Evolutionary conservation across 1,140 invertebrate species (phyloP).

Genomic region (Propsilocerus akamusi): DNA sequence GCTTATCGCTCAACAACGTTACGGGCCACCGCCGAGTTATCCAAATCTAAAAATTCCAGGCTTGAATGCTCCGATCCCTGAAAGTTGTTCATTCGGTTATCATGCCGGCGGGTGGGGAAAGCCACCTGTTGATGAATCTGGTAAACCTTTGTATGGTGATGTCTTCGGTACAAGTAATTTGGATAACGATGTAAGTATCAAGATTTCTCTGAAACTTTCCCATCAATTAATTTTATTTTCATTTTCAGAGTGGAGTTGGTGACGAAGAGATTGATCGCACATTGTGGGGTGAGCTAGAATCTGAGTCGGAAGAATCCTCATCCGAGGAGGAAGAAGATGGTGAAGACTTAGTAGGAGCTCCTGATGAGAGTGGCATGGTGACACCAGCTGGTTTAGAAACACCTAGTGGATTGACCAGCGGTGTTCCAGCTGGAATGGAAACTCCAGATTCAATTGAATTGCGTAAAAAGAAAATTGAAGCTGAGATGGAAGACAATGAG

Average conservation of each 20-base stretch:
- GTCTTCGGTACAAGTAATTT: constrained; percentile 71
- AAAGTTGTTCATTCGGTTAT: constrained; percentile 95
- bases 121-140: constrained; percentile 97
- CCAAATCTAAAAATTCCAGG: constrained; percentile 95
- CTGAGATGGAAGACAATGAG: constrained; percentile 88
- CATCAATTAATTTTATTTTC: constrained; percentile 6
- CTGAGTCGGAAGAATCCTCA: constrained; percentile 83
- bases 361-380: constrained; percentile 30
- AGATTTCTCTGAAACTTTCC: constrained; percentile 4
- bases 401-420: constrained; percentile 85
- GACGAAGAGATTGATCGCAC: constrained; percentile 85
- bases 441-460: constrained; percentile 97
- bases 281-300: constrained; percentile 94
- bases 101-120: constrained; percentile 99
- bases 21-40: constrained; percentile 97
- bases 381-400: constrained; percentile 77
- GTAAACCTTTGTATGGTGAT: constrained; percentile 95
- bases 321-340: constrained; percentile 57
- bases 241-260: constrained; percentile 38
- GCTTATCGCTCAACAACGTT: constrained; percentile 99
- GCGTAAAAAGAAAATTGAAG: constrained; percentile 91
- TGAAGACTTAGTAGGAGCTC: constrained; percentile 44
- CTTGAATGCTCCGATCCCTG: constrained; percentile 85
- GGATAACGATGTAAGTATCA: constrained; percentile 37
- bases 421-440: constrained; percentile 83